These are phyloP conservation scores for Drosophila antonietae DNA, from an alignment of 2,888 invertebrate genomes.

Conservation along the genomic window DNA sequence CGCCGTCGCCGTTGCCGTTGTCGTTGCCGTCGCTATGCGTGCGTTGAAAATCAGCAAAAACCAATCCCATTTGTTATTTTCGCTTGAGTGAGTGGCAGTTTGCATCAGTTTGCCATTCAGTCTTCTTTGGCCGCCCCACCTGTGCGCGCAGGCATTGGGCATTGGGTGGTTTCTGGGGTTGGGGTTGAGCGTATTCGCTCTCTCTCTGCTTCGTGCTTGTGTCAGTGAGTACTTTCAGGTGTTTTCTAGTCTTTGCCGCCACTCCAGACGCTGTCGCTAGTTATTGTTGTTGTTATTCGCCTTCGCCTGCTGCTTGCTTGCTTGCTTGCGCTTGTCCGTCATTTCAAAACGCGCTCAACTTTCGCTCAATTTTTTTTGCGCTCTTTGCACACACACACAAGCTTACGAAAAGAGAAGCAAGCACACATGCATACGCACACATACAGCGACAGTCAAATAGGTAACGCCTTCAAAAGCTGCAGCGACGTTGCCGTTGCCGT, in stretches of 20 bases:
- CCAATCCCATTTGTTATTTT: conserved; percentile 85
- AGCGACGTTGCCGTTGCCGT: conserved; percentile 42
- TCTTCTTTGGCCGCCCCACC: conserved; percentile 70
- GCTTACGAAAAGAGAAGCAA: conserved; percentile 16
- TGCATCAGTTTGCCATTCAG: conserved; percentile 82
- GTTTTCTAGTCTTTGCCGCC: conserved; percentile 61
- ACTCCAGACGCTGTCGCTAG: conserved; percentile 40
- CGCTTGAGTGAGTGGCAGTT: conserved; percentile 84
- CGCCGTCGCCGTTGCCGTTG: conserved; percentile 10
- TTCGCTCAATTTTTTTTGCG: conserved; percentile 67
- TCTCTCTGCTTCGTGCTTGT: conserved; percentile 27
- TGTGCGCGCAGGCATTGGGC: conserved; percentile 63
- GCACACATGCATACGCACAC: conserved; percentile 43
- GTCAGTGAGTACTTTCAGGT: conserved; percentile 73
- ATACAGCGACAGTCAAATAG: conserved; percentile 61
- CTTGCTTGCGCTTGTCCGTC: conserved; percentile 53
- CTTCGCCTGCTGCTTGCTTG: conserved; percentile 11
- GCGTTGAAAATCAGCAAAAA: conserved; percentile 84
- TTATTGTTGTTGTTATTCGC: not conserved
- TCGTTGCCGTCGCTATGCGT: conserved; percentile 50
- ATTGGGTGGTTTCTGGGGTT: conserved; percentile 46
- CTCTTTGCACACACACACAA: conserved; percentile 44
- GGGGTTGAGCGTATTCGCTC: conserved; percentile 29
- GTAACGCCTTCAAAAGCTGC: conserved; percentile 82
- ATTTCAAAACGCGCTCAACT: conserved; percentile 57